These are phyloP conservation scores for Monarcha castaneiventris DNA, from an alignment of 2,113 vertebrate species.

Conservation along the genomic window DNA sequence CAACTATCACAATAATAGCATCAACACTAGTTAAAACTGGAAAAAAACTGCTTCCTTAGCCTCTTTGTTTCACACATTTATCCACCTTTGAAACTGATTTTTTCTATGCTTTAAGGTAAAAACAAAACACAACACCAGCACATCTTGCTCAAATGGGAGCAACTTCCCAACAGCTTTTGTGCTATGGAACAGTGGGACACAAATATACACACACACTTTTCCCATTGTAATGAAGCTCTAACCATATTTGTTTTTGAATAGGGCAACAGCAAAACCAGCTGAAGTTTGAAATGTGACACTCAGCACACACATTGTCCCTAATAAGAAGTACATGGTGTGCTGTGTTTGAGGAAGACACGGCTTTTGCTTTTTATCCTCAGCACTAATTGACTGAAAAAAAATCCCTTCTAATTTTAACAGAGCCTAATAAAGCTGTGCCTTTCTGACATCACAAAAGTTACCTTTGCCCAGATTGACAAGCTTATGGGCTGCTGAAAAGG, in stretches of 20 bases:
- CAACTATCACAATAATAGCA: not conserved
- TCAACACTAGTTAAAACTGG: not conserved
- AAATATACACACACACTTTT: constrained; percentile 17
- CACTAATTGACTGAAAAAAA: not conserved
- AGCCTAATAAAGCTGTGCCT: not conserved
- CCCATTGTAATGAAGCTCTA: constrained; percentile 49
- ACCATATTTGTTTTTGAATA: constrained; percentile 46
- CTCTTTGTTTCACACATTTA: not conserved
- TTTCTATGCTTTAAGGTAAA: not conserved
- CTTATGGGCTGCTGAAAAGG: not conserved
- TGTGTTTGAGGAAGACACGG: not conserved
- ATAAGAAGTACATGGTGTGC: constrained; percentile 43
- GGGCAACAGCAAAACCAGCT: constrained; percentile 27
- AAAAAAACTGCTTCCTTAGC: not conserved
- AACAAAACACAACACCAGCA: not conserved
- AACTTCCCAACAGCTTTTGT: constrained; percentile 24
- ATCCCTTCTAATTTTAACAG: constrained; percentile 4
- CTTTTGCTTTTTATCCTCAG: not conserved
- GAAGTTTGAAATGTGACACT: constrained; percentile 55
- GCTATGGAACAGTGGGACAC: constrained; percentile 30
- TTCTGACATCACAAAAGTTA: not conserved
- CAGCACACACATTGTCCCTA: not conserved
- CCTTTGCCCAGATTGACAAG: not conserved
- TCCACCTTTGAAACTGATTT: not conserved
- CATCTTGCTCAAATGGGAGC: constrained; percentile 16